Base-by-base conservation (phyloP, 2,888 invertebrate genomes). In the Uropetala carovei region DNA sequence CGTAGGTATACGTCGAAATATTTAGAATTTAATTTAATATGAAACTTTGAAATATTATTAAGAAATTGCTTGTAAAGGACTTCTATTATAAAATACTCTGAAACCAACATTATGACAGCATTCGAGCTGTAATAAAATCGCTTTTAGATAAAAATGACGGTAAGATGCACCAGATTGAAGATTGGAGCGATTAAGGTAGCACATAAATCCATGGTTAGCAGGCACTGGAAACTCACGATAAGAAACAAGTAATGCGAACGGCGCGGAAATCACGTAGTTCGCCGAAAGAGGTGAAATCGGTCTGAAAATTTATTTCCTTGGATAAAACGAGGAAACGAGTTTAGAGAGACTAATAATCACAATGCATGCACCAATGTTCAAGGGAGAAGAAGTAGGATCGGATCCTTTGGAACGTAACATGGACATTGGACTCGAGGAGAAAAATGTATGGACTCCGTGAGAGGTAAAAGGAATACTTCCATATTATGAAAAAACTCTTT, bases 231-330 rank as follows among this genome's bases (percentile, higher is more conserved):
- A 68, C 43, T 30, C 64, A 18, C 68, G 16, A 14, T 91, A 7
- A 94, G 93, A 5, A 86, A 83, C 30, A 92, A 92, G 75, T 58
- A 75, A 60, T n/a, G 64, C 82, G 14, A 30, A 56, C 9, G n/a
- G 64, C 18, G 64, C 64, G 16, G 30, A 89, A 58, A 16, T 43
- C 64, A 43, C 64, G 64, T 43, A 89, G 64, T 64, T 89, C n/a
- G 18, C 68, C 86, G n/a, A 86, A 92, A n/a, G 68, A 58, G 64
- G 9, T 59, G 83, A 27, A 89, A 18, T 5, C 92, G 93, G 27
- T 93, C 89, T 92, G 94, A 92, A 11, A 93, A 84, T n/a, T 93
- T 93, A 93, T 93, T 86, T 43, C 56, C 57, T 81, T 43, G 64
- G 64, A 43, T 16, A 18, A 75, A 75, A 9, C 3, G 27, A 27